phyloP scores from a whole-genome alignment of 2,797 vertebrate species.

The Esox lucius region DNA sequence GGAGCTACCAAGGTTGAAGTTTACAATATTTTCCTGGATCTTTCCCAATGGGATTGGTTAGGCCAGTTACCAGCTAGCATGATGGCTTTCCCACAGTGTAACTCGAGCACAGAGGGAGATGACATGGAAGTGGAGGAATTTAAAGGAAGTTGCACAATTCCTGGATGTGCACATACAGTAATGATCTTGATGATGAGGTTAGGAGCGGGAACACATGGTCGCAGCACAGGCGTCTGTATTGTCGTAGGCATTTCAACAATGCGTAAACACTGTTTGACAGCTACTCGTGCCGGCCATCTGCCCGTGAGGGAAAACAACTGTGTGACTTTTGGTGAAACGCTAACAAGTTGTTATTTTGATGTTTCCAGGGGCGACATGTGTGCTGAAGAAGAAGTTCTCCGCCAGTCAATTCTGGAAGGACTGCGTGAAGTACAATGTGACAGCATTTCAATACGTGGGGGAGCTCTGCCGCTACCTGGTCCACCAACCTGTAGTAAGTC shows the following conservation, averaged over 20 bases:
- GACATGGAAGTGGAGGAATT: constrained; percentile 1
- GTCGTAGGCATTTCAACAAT: neutral
- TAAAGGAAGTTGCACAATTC: constrained; percentile 31
- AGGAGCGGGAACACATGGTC: neutral
- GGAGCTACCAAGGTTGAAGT: neutral
- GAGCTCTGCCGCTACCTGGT: constrained; percentile 89
- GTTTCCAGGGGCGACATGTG: constrained; percentile 82
- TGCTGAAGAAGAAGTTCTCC: constrained; percentile 88
- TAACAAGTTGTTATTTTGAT: neutral
- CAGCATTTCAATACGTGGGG: constrained; percentile 89
- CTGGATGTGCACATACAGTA: constrained; percentile 27
- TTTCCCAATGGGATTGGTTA: neutral
- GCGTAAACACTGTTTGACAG: neutral
- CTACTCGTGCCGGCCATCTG: neutral
- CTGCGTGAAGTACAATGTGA: constrained; percentile 79
- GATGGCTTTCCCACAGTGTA: neutral
- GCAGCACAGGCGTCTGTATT: neutral
- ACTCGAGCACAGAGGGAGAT: neutral
- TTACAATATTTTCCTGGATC: neutral
- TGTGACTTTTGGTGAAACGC: neutral
- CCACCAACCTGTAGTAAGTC: constrained; percentile 80
- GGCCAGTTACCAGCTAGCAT: neutral
- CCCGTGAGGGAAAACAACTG: no score
- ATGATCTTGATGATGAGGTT: constrained; percentile 20
- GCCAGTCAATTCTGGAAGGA: constrained; percentile 89